Percentiles rank a stretch among this genome's conserved stretches.
Evolutionary conservation across 2,888 invertebrate genomes (phyloP).

Genomic region (Sphinx pinastri): DNA sequence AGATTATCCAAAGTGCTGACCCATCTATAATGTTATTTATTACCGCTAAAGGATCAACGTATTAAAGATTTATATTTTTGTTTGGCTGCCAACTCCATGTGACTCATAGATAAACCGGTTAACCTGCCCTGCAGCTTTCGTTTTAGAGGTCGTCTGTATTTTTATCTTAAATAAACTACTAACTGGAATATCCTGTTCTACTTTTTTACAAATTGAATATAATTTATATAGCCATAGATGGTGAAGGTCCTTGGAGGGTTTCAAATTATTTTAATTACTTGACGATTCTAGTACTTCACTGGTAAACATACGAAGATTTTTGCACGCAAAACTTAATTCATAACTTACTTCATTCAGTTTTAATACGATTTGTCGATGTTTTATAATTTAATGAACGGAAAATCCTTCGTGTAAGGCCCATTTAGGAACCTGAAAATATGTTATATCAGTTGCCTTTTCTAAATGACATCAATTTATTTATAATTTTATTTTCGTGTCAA

Average conservation of each 20-base stretch:
- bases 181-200: constrained; percentile 23
- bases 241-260: not conserved
- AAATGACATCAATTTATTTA: too few relatives aligned
- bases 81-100: constrained; percentile 36
- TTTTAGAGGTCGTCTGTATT: constrained; percentile 48
- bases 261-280: too few relatives aligned
- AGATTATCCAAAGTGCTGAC: constrained; percentile 15
- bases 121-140: constrained; percentile 47
- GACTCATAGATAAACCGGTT: constrained; percentile 36
- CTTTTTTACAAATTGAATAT: constrained; percentile 1
- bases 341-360: too few relatives aligned
- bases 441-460: too few relatives aligned
- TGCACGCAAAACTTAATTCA: too few relatives aligned
- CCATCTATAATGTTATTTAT: constrained; percentile 33
- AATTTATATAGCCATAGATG: not conserved
- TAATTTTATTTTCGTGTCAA: too few relatives aligned
- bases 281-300: too few relatives aligned
- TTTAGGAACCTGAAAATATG: too few relatives aligned
- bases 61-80: constrained; percentile 32
- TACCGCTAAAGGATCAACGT: constrained; percentile 31
- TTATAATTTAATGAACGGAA: too few relatives aligned
- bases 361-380: too few relatives aligned
- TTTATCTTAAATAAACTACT: constrained; percentile 33
- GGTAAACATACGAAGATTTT: too few relatives aligned
- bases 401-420: too few relatives aligned